Evolutionary conservation across 2,888 invertebrate species (phyloP), one percentile per base, ranked within the genome.

Genomic region (Nasonia oneida): DNA sequence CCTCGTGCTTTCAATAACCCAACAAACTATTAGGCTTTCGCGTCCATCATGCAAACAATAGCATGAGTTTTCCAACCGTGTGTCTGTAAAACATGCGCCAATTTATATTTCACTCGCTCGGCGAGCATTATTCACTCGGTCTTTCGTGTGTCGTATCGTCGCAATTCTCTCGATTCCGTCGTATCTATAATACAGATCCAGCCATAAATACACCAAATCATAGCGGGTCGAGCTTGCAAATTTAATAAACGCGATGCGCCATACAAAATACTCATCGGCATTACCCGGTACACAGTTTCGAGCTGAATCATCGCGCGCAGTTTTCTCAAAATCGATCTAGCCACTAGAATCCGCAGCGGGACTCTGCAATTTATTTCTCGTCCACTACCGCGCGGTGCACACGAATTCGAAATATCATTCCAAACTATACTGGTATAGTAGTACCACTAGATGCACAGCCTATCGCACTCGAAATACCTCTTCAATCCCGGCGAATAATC

Each of bases 331-430:
- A 61, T 23, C 23, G 57, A 61, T 61, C n/a, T 8, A 2, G n/a
- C 57, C 57, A 61, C 23, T n/a, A 23, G n/a, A 61, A 23, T 61
- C 1, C 4, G 3, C 57, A n/a, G 6, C n/a, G 57, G 29, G 29
- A 61, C 57, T 61, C 57, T 23, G n/a, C 57, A 61, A 61, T 61
- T 61, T 61, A 61, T 61, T 61, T 61, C n/a, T 61, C 57, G 57
- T 61, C 23, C 57, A n/a, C 2, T 3, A n/a, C 8, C 1, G n/a
- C n/a, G n/a, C 57, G 29, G 29, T 29, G 8, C n/a, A 61, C 8
- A 61, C 37, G 37, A 23, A 23, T 61, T 8, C 23, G 23, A 61
- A 61, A 61, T 61, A 61, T 61, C 57, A 61, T 61, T 61, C 23
- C 57, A 8, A 61, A 3, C n/a, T n/a, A n/a, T n/a, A 61, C 8